Evolutionary conservation across 2,888 invertebrate species (phyloP).

Genomic region (Phymatocera aterrima): DNA sequence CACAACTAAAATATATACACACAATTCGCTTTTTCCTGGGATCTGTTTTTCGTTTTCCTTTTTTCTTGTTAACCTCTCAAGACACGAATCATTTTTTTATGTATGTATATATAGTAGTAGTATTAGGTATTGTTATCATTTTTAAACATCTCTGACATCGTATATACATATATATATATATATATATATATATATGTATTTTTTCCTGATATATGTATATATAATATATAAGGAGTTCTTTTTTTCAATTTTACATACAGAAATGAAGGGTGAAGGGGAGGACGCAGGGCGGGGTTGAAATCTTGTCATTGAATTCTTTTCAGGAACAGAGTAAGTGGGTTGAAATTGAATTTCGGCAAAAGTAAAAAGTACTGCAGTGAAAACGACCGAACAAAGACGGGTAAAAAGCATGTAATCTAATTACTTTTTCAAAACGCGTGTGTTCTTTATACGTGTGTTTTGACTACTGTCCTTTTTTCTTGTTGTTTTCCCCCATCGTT

Average conservation of each 20-base stretch:
- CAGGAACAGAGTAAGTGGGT: conserved; percentile 43
- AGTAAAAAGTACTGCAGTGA: neutral
- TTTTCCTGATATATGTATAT: neutral
- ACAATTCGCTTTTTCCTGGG: conserved; percentile 51
- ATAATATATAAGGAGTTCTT: conserved; percentile 20
- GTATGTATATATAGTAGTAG: conserved; percentile 42
- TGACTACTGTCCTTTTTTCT: conserved; percentile 27
- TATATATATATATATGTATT: conserved; percentile 53
- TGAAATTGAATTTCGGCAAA: neutral
- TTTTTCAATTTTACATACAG: conserved; percentile 40
- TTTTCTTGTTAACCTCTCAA: conserved; percentile 54
- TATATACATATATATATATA: conserved; percentile 55
- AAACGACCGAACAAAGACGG: conserved; percentile 49
- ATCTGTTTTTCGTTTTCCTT: conserved; percentile 50
- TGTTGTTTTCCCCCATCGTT: conserved; percentile 35
- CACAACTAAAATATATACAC: conserved; percentile 58
- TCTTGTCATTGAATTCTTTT: neutral
- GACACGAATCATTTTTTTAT: conserved; percentile 56
- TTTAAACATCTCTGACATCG: conserved; percentile 58
- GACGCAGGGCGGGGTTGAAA: conserved; percentile 47
- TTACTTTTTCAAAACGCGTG: neutral
- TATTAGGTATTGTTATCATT: too few species aligned
- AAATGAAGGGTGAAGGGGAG: conserved; percentile 49
- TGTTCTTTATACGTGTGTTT: conserved; percentile 47
- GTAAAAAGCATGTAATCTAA: neutral